Evolutionary conservation across 2,888 invertebrate genomes (phyloP).

Genomic region (Apamea monoglypha): DNA sequence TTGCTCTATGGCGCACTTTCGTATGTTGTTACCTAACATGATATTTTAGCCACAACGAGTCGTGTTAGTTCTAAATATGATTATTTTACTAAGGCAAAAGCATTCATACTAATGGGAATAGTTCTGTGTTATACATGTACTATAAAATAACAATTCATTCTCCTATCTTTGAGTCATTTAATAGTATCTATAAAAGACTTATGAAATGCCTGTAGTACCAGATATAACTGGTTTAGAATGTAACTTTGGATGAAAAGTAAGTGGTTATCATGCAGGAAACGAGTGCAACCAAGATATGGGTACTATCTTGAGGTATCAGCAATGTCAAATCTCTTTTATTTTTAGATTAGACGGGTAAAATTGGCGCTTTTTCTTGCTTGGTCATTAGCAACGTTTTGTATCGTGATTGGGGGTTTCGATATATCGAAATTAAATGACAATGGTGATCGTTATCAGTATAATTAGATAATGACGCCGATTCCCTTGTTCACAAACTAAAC

Average conservation of each 20-base stretch:
- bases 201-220: slow-evolving; percentile 39
- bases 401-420: slow-evolving; percentile 29
- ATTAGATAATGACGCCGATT: slow-evolving; percentile 1
- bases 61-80: not conserved
- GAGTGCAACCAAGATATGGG: slow-evolving; percentile 57
- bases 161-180: slow-evolving; percentile 51
- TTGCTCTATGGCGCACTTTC: not conserved
- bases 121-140: not conserved
- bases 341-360: slow-evolving; percentile 28
- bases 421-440: slow-evolving; percentile 5
- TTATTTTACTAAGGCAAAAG: not conserved
- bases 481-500: no score
- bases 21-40: slow-evolving; percentile 1
- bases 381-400: slow-evolving; percentile 33
- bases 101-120: not conserved
- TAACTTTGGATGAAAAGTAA: slow-evolving; percentile 39
- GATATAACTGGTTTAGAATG: slow-evolving; percentile 57
- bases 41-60: not conserved
- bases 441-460: slow-evolving; percentile 13
- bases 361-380: slow-evolving; percentile 7
- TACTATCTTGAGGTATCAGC: slow-evolving; percentile 35
- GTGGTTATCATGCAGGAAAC: slow-evolving; percentile 60
- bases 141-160: slow-evolving; percentile 31
- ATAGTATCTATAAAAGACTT: slow-evolving; percentile 46
- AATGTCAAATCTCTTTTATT: slow-evolving; percentile 42